These are phyloP conservation scores for Huso huso DNA, from an alignment of 2,797 vertebrate species.

Conservation along the genomic window DNA sequence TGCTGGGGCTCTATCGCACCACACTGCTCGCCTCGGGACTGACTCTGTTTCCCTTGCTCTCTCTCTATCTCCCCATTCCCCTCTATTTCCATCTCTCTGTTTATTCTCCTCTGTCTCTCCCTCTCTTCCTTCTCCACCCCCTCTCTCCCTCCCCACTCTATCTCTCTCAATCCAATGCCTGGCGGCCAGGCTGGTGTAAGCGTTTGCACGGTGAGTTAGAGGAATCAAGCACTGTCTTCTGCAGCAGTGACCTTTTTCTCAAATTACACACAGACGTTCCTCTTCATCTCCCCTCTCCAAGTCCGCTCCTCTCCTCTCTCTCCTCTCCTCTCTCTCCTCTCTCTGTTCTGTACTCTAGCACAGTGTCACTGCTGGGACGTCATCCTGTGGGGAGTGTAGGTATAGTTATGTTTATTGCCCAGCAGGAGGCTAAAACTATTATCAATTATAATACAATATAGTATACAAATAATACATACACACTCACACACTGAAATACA, in stretches of 20 bases:
- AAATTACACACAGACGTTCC: too few relatives aligned
- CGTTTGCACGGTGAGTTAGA: too few relatives aligned
- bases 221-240: too few relatives aligned
- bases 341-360: background rate
- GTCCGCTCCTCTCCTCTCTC: slow-evolving; percentile 12
- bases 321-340: background rate
- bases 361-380: background rate
- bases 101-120: slow-evolving; percentile 22
- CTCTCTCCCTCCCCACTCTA: slow-evolving; percentile 14
- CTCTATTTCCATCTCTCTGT: slow-evolving; percentile 17
- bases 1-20: slow-evolving; percentile 98
- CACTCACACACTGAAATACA: background rate
- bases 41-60: slow-evolving; percentile 41
- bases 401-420: too few relatives aligned
- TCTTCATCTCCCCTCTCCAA: too few relatives aligned
- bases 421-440: too few relatives aligned
- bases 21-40: slow-evolving; percentile 89
- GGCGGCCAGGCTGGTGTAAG: too few relatives aligned
- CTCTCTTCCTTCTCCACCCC: slow-evolving; percentile 30
- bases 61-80: slow-evolving; percentile 11
- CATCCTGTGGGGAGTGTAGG: too few relatives aligned
- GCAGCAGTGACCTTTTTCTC: too few relatives aligned
- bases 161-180: slow-evolving; percentile 36
- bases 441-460: too few relatives aligned
- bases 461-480: background rate